A percentile compares a stretch with the other conserved stretches of the same genome.
phyloP scores from a whole-genome alignment of 2,797 vertebrate genomes.

The Ateles fusciceps region DNA sequence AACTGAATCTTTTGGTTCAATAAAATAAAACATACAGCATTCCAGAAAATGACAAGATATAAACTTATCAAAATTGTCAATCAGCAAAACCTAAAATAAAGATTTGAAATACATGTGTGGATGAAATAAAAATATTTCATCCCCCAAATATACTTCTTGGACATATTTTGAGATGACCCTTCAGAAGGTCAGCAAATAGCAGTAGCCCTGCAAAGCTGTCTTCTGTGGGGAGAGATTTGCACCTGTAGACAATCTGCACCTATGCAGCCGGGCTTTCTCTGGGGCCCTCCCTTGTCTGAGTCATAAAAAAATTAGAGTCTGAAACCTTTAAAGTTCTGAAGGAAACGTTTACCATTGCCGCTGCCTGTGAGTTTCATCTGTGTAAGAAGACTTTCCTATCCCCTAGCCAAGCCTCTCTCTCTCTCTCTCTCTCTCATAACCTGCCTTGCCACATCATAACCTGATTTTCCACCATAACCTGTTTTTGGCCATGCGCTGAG shows the following conservation, averaged over 20 bases:
- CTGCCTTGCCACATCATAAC: neutral
- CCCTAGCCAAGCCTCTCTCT: neutral
- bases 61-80: neutral
- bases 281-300: neutral
- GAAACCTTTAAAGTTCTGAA: neutral
- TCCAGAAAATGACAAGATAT: neutral
- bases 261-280: neutral
- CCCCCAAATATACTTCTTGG: neutral
- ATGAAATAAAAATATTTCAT: neutral
- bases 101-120: neutral
- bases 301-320: neutral
- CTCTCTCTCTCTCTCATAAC: neutral
- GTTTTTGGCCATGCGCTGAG: neutral
- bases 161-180: neutral
- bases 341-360: neutral
- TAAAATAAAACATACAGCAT: neutral
- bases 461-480: neutral
- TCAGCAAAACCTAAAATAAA: neutral
- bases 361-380: neutral
- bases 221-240: neutral
- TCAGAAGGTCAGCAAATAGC: neutral
- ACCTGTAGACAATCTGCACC: neutral
- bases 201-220: neutral
- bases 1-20: neutral
- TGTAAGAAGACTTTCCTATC: neutral